A percentile compares a stretch with the other conserved stretches of the same genome.
Evolutionary conservation across 37 sponge, comb jelly and placozoan genomes (phyloP).

Genomic region (Aphrocallistes beatrix): DNA sequence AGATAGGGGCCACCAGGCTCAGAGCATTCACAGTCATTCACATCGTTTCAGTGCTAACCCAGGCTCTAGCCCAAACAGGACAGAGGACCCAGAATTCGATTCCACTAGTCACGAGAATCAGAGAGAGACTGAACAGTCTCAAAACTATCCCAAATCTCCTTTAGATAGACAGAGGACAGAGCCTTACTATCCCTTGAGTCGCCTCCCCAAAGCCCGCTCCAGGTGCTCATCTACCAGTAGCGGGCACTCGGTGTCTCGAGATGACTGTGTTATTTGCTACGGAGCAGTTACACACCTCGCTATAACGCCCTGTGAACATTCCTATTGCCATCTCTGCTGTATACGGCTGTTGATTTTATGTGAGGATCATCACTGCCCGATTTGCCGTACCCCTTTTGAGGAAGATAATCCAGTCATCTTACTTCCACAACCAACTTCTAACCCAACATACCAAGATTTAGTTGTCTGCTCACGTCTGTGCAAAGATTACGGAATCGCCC

Average conservation of each 20-base stretch:
- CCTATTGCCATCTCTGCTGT: slow-evolving; percentile 51
- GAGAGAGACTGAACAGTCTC: neutral
- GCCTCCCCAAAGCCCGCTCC: neutral
- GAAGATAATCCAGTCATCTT: neutral
- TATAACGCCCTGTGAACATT: slow-evolving; percentile 52
- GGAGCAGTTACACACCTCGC: neutral
- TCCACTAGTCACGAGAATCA: neutral
- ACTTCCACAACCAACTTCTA: neutral
- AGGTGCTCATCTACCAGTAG: neutral
- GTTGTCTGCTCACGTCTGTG: neutral
- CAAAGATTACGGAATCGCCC: neutral
- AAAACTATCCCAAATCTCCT: neutral
- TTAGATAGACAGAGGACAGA: neutral
- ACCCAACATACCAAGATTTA: neutral
- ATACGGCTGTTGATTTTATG: slow-evolving; percentile 58
- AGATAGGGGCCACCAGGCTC: too few species aligned
- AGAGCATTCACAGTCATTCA: too few species aligned
- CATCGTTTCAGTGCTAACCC: too few species aligned
- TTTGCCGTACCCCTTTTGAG: slow-evolving; percentile 38
- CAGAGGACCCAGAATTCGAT: too few species aligned
- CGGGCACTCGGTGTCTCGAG: neutral
- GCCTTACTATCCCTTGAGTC: neutral
- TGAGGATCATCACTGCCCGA: slow-evolving; percentile 69
- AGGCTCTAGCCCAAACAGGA: too few species aligned
- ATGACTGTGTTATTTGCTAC: slow-evolving; percentile 2